Evolutionary conservation across 2,113 vertebrate genomes (phyloP), one percentile per base, ranked within the genome.

Genomic region (Salvelinus namaycush): DNA sequence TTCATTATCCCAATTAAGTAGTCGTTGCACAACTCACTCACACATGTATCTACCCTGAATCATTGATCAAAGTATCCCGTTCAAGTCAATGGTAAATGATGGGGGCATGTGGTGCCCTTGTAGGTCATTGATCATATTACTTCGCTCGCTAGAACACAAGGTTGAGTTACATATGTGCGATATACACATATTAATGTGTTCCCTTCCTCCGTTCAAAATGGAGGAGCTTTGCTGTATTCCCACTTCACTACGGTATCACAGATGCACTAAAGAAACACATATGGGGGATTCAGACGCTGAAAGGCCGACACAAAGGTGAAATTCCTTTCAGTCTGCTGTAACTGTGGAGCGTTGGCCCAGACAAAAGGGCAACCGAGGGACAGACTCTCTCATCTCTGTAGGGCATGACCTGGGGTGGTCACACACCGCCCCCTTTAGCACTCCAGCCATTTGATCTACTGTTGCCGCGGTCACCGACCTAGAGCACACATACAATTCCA

Each of bases 1-100:
- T 81, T 85, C 1, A 74, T 85, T 84, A 75, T 29, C 72, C 72
- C 80, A 76, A 83, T 84, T 79, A 86, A 74, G 76, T 76, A 3
- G 78, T 31, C 5, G 69, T 57, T 18, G 24, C 7, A 24, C 22
- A 39, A 75, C 60, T 64, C 62, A 16, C 60, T 75, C 39, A n/a
- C 80, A 74, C 81, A 70, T 75, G 68, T 79, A 76, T 76, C 69
- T 4, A 11, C 75, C 20, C 51, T 76, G 74, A 64, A 67, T 59
- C 48, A 29, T 57, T 26, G 48, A 72, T 72, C 59, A 29, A 26
- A 72, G 12, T 8, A 18, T 72, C 2, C 51, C 16, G 51, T 18
- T 54, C 14, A 54, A n/a, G 20, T 3, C 39, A 26, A 49, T 27
- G 54, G 73, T 74, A 70, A 73, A n/a, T 39, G 57, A 76, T 79